These are phyloP conservation scores for Tanaodytes sp. DNA, from an alignment of 2,888 invertebrate species.

Conservation along the genomic window DNA sequence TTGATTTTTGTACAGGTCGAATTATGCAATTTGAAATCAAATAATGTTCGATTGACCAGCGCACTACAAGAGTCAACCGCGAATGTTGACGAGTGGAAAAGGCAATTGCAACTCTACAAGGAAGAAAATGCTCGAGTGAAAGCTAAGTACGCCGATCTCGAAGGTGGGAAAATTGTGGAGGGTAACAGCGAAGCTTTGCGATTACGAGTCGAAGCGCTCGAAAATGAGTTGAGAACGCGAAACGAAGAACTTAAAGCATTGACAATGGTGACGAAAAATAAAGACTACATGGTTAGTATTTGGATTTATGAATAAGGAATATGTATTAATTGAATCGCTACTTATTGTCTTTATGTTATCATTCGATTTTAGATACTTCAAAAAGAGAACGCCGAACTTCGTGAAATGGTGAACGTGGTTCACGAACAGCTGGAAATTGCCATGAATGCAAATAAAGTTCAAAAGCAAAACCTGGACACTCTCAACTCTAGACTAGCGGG, in stretches of 20 bases:
- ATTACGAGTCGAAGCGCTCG: slow-evolving; percentile 86
- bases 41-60: slow-evolving; percentile 94
- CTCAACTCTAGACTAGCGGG: slow-evolving; percentile 87
- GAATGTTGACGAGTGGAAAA: slow-evolving; percentile 98
- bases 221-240: slow-evolving; percentile 86
- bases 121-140: slow-evolving; percentile 91
- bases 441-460: slow-evolving; percentile 85
- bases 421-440: slow-evolving; percentile 87
- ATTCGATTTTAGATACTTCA: slow-evolving; percentile 77
- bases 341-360: no score
- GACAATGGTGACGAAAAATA: slow-evolving; percentile 72
- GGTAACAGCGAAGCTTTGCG: slow-evolving; percentile 78
- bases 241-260: slow-evolving; percentile 85
- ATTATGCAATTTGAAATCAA: slow-evolving; percentile 94
- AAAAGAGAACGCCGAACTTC: slow-evolving; percentile 79
- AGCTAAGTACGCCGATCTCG: slow-evolving; percentile 81
- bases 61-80: slow-evolving; percentile 96
- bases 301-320: not conserved
- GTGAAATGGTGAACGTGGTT: slow-evolving; percentile 81
- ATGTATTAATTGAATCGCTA: no score
- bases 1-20: slow-evolving; percentile 86
- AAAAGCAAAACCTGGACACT: slow-evolving; percentile 85
- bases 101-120: slow-evolving; percentile 92
- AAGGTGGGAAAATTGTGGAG: slow-evolving; percentile 77
- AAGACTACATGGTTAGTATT: slow-evolving; percentile 67